phyloP scores from a whole-genome alignment of 2,888 invertebrate species.

The Andrena bucephala region DNA sequence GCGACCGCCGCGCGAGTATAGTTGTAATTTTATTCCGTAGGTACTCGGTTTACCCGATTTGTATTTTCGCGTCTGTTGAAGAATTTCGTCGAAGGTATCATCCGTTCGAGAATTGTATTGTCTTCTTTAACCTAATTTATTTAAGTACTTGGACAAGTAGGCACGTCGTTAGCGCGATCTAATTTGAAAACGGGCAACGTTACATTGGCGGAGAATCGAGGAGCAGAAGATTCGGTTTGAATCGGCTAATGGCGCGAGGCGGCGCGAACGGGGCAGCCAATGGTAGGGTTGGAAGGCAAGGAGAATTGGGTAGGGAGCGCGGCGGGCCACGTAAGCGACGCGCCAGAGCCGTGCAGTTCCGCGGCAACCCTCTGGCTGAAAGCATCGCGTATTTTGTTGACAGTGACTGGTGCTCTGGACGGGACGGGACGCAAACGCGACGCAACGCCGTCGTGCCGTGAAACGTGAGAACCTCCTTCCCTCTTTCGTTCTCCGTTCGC shows the following conservation, averaged over 20 bases:
- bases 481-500: constrained; percentile 32
- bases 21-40: constrained; percentile 40
- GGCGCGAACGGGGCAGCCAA: constrained; percentile 51
- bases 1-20: constrained; percentile 33
- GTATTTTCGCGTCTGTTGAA: no score
- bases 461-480: constrained; percentile 74
- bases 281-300: constrained; percentile 3
- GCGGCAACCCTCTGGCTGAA: constrained; percentile 73
- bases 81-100: background rate
- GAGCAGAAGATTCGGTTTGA: constrained; percentile 31
- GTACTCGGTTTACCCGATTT: background rate
- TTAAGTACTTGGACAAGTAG: background rate
- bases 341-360: constrained; percentile 71
- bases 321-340: constrained; percentile 23
- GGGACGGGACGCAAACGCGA: background rate
- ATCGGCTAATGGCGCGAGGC: constrained; percentile 10
- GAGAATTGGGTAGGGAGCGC: constrained; percentile 8
- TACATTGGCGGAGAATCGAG: background rate
- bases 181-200: background rate
- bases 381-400: constrained; percentile 50
- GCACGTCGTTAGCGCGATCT: background rate
- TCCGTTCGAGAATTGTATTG: background rate
- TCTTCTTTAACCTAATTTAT: background rate
- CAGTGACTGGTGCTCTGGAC: constrained; percentile 46
- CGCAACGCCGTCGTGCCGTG: constrained; percentile 53